Conservation (phyloP, 2,113 vertebrate species). For the Vireo altiloquus region DNA sequence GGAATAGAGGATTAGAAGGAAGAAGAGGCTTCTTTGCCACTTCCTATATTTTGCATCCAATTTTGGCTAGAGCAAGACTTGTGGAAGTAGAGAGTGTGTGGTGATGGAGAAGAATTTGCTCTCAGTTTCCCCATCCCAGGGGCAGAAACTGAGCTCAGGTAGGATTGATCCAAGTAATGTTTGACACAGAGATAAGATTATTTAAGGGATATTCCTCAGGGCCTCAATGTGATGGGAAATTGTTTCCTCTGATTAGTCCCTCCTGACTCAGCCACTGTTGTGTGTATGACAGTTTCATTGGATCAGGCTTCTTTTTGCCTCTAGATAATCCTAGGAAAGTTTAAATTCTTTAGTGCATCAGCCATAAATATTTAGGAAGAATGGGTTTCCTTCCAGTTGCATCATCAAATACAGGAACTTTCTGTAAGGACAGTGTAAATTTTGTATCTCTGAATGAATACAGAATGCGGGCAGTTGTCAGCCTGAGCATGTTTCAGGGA, state of each 20-base stretch:
- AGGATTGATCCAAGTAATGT: background rate
- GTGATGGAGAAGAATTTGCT: background rate
- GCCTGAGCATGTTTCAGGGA: background rate
- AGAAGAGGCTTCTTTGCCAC: background rate
- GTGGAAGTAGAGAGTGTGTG: background rate
- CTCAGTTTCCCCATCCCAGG: background rate
- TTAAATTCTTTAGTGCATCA: background rate
- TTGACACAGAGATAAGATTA: background rate
- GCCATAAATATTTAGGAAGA: background rate
- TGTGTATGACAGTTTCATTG: accelerated
- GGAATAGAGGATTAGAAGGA: background rate
- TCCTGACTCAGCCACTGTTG: background rate
- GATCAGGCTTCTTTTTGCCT: background rate
- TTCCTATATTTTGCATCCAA: background rate
- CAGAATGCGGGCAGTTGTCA: background rate
- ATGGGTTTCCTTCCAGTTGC: background rate
- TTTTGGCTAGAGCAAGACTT: background rate
- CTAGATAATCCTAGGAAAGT: background rate
- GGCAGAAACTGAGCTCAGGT: background rate
- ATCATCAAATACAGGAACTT: background rate
- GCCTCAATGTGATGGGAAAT: background rate
- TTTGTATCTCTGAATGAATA: background rate
- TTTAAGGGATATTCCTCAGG: background rate
- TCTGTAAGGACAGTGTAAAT: background rate
- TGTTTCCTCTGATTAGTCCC: background rate